Percentiles rank a stretch among this genome's conserved stretches.
phyloP scores from a whole-genome alignment of 1,140 invertebrate species.

The Melitaea cinxia region DNA sequence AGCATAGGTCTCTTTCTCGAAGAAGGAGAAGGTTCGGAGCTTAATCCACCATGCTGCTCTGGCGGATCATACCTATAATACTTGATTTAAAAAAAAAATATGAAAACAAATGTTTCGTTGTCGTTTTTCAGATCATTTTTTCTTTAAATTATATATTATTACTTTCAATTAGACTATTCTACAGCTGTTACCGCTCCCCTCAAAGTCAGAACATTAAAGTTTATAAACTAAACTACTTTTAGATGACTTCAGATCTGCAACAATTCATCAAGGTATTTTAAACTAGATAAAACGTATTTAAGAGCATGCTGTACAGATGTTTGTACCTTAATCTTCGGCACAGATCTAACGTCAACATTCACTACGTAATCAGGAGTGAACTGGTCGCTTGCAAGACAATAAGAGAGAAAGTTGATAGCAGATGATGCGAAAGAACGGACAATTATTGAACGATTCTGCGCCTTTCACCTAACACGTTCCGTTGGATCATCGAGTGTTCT shows the following conservation, averaged over 20 bases:
- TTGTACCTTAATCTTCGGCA: neutral
- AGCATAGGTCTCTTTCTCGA: too few species aligned
- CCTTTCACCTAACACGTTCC: conserved; percentile 32
- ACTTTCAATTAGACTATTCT: too few species aligned
- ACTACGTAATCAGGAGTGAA: conserved; percentile 11
- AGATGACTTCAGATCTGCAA: conserved; percentile 3
- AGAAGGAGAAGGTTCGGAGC: too few species aligned
- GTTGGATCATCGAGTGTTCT: conserved; percentile 5
- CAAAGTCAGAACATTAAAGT: neutral
- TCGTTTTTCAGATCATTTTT: too few species aligned
- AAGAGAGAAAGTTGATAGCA: conserved; percentile 33
- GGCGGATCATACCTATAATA: too few species aligned
- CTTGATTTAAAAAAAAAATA: too few species aligned
- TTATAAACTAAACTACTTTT: neutral
- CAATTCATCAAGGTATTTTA: conserved; percentile 1
- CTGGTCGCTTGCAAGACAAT: conserved; percentile 29
- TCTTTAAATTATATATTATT: too few species aligned
- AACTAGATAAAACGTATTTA: neutral
- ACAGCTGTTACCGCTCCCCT: too few species aligned
- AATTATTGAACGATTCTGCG: conserved; percentile 31
- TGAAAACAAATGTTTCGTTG: too few species aligned
- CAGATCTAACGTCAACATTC: conserved; percentile 3
- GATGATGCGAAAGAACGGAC: conserved; percentile 32
- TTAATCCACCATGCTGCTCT: too few species aligned
- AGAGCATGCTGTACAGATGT: neutral